A percentile compares a stretch with the other conserved stretches of the same genome.
phyloP scores from a whole-genome alignment of 2,797 vertebrate genomes.

The Apodemus agrarius region DNA sequence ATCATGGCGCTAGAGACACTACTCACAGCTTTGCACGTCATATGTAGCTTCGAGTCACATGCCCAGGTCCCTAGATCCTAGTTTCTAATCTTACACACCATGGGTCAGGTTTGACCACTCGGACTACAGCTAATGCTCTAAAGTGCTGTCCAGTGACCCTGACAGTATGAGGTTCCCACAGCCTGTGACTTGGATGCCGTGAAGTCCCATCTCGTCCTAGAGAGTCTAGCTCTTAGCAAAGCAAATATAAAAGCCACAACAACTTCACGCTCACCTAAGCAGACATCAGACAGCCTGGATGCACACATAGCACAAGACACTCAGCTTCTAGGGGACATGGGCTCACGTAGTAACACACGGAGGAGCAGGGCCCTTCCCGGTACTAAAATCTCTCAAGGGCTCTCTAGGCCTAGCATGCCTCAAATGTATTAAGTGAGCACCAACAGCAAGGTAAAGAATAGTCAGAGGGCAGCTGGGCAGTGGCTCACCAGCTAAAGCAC shows the following conservation, averaged over 20 bases:
- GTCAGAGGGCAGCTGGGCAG: not conserved
- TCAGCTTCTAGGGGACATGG: not conserved
- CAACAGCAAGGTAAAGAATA: not conserved
- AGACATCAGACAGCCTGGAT: not conserved
- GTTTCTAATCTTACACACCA: not conserved
- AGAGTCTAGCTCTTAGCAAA: not conserved
- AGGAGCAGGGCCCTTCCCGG: not conserved
- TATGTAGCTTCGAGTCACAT: not conserved
- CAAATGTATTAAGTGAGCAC: not conserved
- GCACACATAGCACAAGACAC: not conserved
- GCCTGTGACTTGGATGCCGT: not conserved
- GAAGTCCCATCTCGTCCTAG: not conserved
- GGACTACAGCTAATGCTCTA: not conserved
- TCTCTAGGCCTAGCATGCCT: not conserved
- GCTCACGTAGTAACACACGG: not conserved
- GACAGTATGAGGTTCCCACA: not conserved
- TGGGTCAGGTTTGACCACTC: not conserved
- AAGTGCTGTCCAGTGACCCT: not conserved
- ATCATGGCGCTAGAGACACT: not conserved
- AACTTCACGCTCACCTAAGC: not conserved
- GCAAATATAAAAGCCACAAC: not conserved
- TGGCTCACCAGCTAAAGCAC: not conserved
- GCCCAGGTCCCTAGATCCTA: not conserved
- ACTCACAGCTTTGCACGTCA: not conserved
- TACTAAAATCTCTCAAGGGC: not conserved